A percentile compares a stretch with the other conserved stretches of the same genome.
Conservation (phyloP, 30 jellyfish, hydroid and myxozoan genomes). For the Mastigias papua region DNA sequence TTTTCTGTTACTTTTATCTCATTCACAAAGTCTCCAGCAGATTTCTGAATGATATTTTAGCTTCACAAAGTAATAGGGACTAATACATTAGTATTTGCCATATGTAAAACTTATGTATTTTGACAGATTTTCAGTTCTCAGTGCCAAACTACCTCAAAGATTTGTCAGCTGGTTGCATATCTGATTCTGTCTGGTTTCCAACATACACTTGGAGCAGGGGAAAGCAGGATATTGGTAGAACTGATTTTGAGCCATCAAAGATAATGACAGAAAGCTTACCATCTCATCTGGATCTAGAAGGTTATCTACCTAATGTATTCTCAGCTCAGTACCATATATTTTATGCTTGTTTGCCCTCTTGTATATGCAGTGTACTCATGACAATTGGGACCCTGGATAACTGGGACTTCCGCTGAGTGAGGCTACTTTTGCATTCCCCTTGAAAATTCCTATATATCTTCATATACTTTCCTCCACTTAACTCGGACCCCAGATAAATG, state of each 20-base stretch:
- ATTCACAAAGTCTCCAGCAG: too few relatives aligned
- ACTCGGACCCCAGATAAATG: neutral
- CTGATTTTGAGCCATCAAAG: slow-evolving; percentile 19
- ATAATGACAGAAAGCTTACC: slow-evolving; percentile 52
- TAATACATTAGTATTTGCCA: too few relatives aligned
- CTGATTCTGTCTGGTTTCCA: slow-evolving; percentile 46
- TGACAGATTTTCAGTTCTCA: slow-evolving; percentile 35
- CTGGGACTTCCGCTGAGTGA: too few relatives aligned
- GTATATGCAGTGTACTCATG: too few relatives aligned
- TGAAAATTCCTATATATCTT: too few relatives aligned
- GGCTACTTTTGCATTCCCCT: neutral
- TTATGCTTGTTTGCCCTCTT: neutral
- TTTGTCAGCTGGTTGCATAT: neutral
- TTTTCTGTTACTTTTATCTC: too few relatives aligned
- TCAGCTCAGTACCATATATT: neutral
- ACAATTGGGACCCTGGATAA: neutral
- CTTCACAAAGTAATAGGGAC: neutral
- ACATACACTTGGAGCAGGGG: neutral
- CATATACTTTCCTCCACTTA: too few relatives aligned
- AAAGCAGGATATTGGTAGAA: neutral
- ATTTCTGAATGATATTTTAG: neutral
- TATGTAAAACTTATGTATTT: too few relatives aligned
- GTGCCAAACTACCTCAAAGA: slow-evolving; percentile 42
- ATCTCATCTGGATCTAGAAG: slow-evolving; percentile 7
- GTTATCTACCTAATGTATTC: slow-evolving; percentile 3